Evolutionary conservation across 2,888 invertebrate species (phyloP).

Genomic region (Drosophila nigritarsus): DNA sequence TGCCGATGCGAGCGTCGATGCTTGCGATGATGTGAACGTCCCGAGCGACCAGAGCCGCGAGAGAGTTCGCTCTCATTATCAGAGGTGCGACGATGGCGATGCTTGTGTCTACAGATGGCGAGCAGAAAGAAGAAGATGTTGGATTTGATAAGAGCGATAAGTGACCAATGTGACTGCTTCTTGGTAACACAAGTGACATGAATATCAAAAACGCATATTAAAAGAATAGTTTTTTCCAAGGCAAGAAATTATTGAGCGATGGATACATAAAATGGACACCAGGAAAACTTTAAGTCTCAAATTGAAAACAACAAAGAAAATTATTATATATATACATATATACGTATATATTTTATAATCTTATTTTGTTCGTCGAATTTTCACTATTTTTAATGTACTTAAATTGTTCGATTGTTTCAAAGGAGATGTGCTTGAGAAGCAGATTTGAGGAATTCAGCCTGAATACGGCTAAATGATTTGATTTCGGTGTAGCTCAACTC

Average conservation of each 20-base stretch:
- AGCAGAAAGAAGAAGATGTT: not conserved
- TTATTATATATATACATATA: too few relatives aligned
- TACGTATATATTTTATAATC: not conserved
- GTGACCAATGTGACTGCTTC: not conserved
- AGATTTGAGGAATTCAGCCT: not conserved
- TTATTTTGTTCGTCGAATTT: not conserved
- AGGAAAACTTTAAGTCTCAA: too few relatives aligned
- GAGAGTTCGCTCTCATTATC: slow-evolving; percentile 96
- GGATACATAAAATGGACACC: not conserved
- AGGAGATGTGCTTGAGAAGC: not conserved
- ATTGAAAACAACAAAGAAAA: not conserved
- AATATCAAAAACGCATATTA: not conserved
- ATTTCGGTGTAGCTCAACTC: not conserved
- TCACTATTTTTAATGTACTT: not conserved
- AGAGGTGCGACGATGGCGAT: slow-evolving; percentile 92
- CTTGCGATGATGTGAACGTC: slow-evolving; percentile 90
- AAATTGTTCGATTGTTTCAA: not conserved
- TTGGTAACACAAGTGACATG: not conserved
- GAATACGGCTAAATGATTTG: not conserved
- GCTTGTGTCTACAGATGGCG: slow-evolving; percentile 88
- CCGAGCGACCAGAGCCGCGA: slow-evolving; percentile 92
- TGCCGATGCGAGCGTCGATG: slow-evolving; percentile 89
- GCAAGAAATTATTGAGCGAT: not conserved
- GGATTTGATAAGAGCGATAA: not conserved
- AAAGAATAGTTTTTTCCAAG: not conserved